Evolutionary conservation across 2,888 invertebrate genomes (phyloP).

Genomic region (Stenchaetothrips biformis): DNA sequence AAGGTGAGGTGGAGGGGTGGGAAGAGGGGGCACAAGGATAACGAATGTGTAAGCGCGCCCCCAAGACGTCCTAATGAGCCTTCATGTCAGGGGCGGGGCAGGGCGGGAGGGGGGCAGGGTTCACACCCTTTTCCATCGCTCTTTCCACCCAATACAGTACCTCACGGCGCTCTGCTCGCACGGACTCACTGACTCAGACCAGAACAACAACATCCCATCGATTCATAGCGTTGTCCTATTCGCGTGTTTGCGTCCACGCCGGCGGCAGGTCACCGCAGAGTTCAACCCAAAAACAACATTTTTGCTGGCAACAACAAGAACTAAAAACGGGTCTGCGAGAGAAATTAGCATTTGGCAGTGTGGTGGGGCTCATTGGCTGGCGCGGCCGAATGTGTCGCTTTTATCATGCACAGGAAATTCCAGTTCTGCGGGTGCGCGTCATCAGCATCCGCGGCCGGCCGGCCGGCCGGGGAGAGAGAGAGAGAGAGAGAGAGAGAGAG

Average conservation of each 20-base stretch:
- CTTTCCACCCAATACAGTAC: too few relatives aligned
- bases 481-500: not conserved
- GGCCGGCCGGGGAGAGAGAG: not conserved
- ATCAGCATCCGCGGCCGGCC: not conserved
- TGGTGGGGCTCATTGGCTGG: not conserved
- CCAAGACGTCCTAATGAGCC: conserved; percentile 18
- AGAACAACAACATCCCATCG: too few relatives aligned
- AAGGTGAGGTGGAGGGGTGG: too few relatives aligned
- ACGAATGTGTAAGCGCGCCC: conserved; percentile 16
- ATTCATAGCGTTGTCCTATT: too few relatives aligned
- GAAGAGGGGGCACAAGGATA: not conserved
- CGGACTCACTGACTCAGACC: not conserved
- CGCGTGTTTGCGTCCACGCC: too few relatives aligned
- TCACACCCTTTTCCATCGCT: not conserved
- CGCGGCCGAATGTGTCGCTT: conserved; percentile 4
- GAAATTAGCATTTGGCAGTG: too few relatives aligned
- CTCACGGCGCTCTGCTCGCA: not conserved
- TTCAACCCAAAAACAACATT: too few relatives aligned
- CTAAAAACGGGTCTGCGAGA: too few relatives aligned
- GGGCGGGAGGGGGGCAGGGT: not conserved
- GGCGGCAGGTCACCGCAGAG: too few relatives aligned
- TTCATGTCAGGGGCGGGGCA: not conserved
- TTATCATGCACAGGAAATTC: conserved; percentile 23
- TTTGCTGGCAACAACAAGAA: too few relatives aligned
- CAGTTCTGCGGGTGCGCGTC: not conserved